These are phyloP conservation scores for Chlorops oryzae DNA, from an alignment of 1,140 invertebrate species.

Conservation along the genomic window DNA sequence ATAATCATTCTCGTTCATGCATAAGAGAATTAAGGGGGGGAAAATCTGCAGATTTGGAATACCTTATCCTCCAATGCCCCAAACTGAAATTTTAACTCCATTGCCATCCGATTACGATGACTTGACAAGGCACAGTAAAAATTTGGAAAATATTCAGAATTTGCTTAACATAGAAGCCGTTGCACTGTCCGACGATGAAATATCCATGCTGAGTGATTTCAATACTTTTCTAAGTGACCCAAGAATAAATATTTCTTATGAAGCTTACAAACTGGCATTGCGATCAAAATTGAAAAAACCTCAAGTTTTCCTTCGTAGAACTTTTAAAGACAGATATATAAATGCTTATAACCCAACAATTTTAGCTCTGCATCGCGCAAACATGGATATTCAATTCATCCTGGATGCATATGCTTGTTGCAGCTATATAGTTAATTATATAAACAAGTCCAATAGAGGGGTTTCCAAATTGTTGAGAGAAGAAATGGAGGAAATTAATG, in stretches of 20 bases:
- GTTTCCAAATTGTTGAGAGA: slow-evolving; percentile 16
- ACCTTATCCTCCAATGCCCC: slow-evolving; percentile 6
- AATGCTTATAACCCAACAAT: slow-evolving; percentile 32
- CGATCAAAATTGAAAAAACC: slow-evolving; percentile 10
- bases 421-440: slow-evolving; percentile 24
- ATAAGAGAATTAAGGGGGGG: slow-evolving; percentile 1
- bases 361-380: slow-evolving; percentile 23
- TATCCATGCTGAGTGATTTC: background rate
- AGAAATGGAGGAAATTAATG: slow-evolving; percentile 10
- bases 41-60: slow-evolving; percentile 9
- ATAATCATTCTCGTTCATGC: slow-evolving; percentile 9
- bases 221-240: slow-evolving; percentile 4
- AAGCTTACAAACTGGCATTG: slow-evolving; percentile 7
- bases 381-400: slow-evolving; percentile 40
- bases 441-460: slow-evolving; percentile 18
- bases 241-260: background rate
- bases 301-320: slow-evolving; percentile 16
- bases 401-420: slow-evolving; percentile 30
- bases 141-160: slow-evolving; percentile 6
- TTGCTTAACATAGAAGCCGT: background rate
- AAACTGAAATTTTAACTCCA: slow-evolving; percentile 7
- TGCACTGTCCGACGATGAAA: background rate
- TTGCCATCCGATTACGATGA: background rate
- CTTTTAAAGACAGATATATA: slow-evolving; percentile 18
- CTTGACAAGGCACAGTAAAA: background rate